Conservation (phyloP, 1,140 invertebrate genomes). For the Scaptodrosophila lebanonensis region DNA sequence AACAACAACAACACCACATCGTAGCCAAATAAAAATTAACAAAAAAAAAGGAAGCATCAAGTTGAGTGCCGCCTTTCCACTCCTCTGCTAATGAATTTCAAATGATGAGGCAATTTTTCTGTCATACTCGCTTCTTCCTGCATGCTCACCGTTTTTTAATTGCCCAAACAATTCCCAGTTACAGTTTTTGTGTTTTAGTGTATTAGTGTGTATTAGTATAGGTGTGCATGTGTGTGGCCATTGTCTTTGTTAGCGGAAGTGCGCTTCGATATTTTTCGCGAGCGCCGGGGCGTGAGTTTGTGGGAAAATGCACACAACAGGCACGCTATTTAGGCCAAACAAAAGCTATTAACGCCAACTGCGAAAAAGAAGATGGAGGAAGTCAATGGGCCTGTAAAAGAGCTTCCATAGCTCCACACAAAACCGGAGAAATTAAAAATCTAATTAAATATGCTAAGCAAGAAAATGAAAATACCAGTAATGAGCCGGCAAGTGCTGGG, state of each 20-base stretch:
- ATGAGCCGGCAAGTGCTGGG: too few species aligned
- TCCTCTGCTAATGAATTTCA: slow-evolving; percentile 61
- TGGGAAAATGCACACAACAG: slow-evolving; percentile 37
- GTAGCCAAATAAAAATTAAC: slow-evolving; percentile 11
- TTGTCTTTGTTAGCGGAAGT: slow-evolving; percentile 50
- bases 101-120: slow-evolving; percentile 65
- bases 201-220: not conserved
- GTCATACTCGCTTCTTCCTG: slow-evolving; percentile 46
- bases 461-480: too few species aligned
- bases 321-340: slow-evolving; percentile 29
- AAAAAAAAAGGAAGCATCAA: slow-evolving; percentile 46
- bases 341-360: slow-evolving; percentile 8
- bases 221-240: slow-evolving; percentile 13
- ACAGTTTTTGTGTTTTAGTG: slow-evolving; percentile 39
- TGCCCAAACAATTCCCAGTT: slow-evolving; percentile 56
- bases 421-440: too few species aligned
- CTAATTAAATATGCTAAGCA: too few species aligned
- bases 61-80: slow-evolving; percentile 32
- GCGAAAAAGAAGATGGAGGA: slow-evolving; percentile 1
- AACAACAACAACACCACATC: slow-evolving; percentile 13
- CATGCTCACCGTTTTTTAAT: slow-evolving; percentile 55
- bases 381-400: too few species aligned
- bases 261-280: slow-evolving; percentile 35
- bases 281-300: slow-evolving; percentile 24
- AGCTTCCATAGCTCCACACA: too few species aligned